phyloP scores from a whole-genome alignment of 1,140 invertebrate species.

The Caenorhabditis inopinata region DNA sequence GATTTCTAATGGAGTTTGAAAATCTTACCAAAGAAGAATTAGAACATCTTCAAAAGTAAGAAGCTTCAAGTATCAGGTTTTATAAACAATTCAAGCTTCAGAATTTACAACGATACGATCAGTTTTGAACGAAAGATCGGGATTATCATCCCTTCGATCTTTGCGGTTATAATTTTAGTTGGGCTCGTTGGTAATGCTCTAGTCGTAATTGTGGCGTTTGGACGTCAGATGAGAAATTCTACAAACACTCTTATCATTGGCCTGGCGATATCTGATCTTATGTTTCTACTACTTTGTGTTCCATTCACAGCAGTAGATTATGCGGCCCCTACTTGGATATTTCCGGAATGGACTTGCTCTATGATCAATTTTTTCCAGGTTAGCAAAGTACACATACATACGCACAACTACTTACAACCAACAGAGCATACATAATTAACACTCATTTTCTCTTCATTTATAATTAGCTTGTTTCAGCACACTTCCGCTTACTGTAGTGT shows the following conservation, averaged over 20 bases:
- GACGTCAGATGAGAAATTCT: constrained; percentile 62
- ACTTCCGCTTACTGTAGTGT: constrained; percentile 89
- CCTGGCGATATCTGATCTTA: constrained; percentile 75
- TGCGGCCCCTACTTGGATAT: constrained; percentile 80
- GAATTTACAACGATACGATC: constrained; percentile 61
- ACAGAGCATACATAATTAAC: not conserved
- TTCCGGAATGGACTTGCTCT: constrained; percentile 61
- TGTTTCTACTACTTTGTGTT: constrained; percentile 92
- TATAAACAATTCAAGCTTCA: constrained; percentile 35
- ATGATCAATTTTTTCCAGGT: constrained; percentile 64
- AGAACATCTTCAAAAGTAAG: constrained; percentile 12
- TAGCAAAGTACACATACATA: not conserved
- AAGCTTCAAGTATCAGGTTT: not conserved
- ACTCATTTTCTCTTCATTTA: not conserved
- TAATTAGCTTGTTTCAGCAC: constrained; percentile 56
- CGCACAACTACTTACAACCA: not conserved
- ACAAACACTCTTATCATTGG: constrained; percentile 64
- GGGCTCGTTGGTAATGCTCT: constrained; percentile 60
- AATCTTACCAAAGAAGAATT: not conserved
- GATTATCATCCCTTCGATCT: constrained; percentile 61
- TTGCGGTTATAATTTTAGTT: constrained; percentile 57
- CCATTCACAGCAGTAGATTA: constrained; percentile 88
- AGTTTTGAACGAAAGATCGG: constrained; percentile 57
- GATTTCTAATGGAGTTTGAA: not conserved
- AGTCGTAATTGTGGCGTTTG: constrained; percentile 60